Conservation (phyloP, 2,113 vertebrate genomes). For the Pseudorectes ferrugineus region DNA sequence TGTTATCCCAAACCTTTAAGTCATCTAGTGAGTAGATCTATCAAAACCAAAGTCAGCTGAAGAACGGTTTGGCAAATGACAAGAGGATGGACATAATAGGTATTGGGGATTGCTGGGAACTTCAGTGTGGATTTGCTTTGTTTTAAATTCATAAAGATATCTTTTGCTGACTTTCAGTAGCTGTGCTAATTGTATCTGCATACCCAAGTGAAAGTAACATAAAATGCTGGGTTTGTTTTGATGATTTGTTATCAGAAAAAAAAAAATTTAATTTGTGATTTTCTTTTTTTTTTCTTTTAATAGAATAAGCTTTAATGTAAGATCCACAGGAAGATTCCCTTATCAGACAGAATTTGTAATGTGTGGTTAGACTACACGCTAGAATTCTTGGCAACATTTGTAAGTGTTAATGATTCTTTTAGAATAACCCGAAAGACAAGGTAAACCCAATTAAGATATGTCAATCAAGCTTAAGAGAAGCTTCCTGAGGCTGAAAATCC, state of each 20-base stretch:
- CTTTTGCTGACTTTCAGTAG: not conserved
- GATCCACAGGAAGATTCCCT: not conserved
- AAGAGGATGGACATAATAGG: not conserved
- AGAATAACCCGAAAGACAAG: not conserved
- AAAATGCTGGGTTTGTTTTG: not conserved
- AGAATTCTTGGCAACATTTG: not conserved
- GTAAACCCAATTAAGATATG: not conserved
- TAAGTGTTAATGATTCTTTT: not conserved
- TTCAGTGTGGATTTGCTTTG: not conserved
- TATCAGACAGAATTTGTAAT: not conserved
- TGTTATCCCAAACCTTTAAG: not conserved
- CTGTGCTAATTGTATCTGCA: not conserved
- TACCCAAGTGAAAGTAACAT: not conserved
- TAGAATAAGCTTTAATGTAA: not conserved
- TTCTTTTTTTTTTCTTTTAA: not conserved
- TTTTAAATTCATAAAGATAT: not conserved
- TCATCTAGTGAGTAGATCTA: not conserved
- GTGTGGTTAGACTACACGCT: not conserved
- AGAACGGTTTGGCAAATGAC: accelerated
- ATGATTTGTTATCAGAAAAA: not conserved
- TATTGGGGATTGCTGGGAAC: not conserved
- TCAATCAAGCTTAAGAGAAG: not conserved
- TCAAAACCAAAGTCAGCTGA: not conserved
- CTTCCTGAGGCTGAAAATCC: not conserved
- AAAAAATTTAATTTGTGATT: not conserved